A percentile compares a stretch with the other conserved stretches of the same genome.
Evolutionary conservation across 1,140 invertebrate genomes (phyloP).

Genomic region (Grapholita molesta): DNA sequence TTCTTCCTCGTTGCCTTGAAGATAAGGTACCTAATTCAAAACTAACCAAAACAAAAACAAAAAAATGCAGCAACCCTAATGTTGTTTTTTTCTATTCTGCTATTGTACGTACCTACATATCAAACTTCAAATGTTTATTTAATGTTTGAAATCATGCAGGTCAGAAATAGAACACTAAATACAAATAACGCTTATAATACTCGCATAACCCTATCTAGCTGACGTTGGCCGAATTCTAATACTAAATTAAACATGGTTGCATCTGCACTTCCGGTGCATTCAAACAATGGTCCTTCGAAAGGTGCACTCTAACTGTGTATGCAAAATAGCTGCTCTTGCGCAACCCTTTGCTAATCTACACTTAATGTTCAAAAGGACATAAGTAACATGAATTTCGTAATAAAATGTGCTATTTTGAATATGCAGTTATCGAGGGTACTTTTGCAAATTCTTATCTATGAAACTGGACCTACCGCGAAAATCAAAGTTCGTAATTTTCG

Average conservation of each 20-base stretch:
- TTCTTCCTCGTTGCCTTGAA: no score
- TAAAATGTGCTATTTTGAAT: neutral
- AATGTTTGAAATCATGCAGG: no score
- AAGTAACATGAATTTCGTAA: neutral
- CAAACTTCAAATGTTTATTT: no score
- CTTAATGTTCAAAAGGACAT: neutral
- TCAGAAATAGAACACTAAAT: no score
- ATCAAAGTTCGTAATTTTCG: no score
- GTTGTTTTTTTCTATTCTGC: no score
- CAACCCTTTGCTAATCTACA: neutral
- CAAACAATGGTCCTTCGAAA: conserved; percentile 31
- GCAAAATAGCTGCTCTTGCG: neutral
- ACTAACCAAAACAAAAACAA: no score
- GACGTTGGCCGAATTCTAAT: neutral
- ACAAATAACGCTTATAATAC: no score
- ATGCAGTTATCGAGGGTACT: neutral
- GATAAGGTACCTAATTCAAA: no score
- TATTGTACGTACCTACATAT: no score
- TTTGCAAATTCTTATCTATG: neutral
- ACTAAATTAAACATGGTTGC: conserved; percentile 11
- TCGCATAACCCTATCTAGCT: no score
- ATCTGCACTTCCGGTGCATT: conserved; percentile 30
- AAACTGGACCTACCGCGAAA: neutral
- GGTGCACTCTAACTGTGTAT: conserved; percentile 27
- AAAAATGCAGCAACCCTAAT: no score